Evolutionary conservation across 2,888 invertebrate species (phyloP), one percentile per base, ranked within the genome.

Genomic region (Platypus cylindrus): DNA sequence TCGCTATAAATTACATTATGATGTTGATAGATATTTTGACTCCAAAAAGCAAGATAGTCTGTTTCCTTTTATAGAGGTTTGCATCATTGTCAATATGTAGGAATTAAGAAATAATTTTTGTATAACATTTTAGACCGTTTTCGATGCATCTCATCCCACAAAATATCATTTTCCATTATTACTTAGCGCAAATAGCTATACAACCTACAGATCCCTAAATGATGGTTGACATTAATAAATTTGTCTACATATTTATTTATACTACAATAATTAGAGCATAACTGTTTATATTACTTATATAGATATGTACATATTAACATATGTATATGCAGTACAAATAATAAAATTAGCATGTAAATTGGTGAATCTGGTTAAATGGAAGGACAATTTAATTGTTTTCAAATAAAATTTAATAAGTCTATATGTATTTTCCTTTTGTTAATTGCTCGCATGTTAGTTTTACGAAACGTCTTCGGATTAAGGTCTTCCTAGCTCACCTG

Each of bases 151-250:
- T 17, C 64, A 67, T 36, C 70, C 70, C 3, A 65, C 62, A 35
- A 75, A 78, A 50, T 80, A 82, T 58, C 82, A 85, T 59, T 75
- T 85, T 37, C 83, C 84, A 0, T 58, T 85, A 29, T 62, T 85
- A 14, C 59, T 85, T 14, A 80, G 73, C 48, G 82, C 83, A 0
- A 83, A 68, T 58, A 79, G 83, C 12, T 85, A 82, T 51, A 72
- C 80, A 1, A 84, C 83, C 0, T 84, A 84, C 54, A 68, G 79
- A 27, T 40, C 39, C 7, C n/a, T n/a, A n/a, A 27, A 20, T 20
- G 20, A 20, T n/a, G n/a, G n/a, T 20, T 20, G 20, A 20, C n/a
- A n/a, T n/a, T n/a, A n/a, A n/a, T n/a, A n/a, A n/a, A n/a, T n/a
- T n/a, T n/a, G n/a, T n/a, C n/a, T n/a, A n/a, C n/a, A n/a, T n/a